These are phyloP conservation scores for Diabrotica undecimpunctata DNA, from an alignment of 1,140 invertebrate genomes.

Conservation along the genomic window DNA sequence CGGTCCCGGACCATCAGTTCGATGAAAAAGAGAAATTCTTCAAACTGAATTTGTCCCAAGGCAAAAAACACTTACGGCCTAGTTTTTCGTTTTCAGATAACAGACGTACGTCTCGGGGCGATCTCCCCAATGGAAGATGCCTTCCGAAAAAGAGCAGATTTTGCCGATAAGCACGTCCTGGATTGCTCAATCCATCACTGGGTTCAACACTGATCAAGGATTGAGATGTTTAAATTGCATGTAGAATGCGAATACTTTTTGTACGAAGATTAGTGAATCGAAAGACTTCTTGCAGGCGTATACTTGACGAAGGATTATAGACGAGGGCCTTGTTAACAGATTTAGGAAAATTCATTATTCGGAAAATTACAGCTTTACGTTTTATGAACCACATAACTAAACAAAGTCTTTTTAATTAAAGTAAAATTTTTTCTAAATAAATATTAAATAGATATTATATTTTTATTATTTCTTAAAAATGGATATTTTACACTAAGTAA, in stretches of 20 bases:
- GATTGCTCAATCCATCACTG: constrained; percentile 36
- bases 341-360: no score
- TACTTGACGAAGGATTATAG: not conserved
- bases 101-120: constrained; percentile 29
- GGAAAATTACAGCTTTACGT: no score
- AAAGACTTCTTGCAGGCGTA: constrained; percentile 14
- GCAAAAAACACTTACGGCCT: constrained; percentile 31
- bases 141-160: constrained; percentile 1
- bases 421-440: no score
- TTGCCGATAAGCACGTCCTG: constrained; percentile 32
- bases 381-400: no score
- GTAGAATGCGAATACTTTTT: constrained; percentile 31
- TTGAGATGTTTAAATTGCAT: constrained; percentile 38
- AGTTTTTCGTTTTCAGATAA: constrained; percentile 26
- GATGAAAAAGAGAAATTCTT: constrained; percentile 12
- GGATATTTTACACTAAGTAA: no score
- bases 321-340: no score
- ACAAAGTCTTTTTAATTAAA: no score
- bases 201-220: constrained; percentile 33
- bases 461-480: no score
- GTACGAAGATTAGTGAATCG: constrained; percentile 34
- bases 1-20: not conserved
- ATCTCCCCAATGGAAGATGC: constrained; percentile 29
- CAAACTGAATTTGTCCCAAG: constrained; percentile 33
- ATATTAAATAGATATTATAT: no score